phyloP scores from a whole-genome alignment of 2,888 invertebrate genomes.

The Thumatha senex region DNA sequence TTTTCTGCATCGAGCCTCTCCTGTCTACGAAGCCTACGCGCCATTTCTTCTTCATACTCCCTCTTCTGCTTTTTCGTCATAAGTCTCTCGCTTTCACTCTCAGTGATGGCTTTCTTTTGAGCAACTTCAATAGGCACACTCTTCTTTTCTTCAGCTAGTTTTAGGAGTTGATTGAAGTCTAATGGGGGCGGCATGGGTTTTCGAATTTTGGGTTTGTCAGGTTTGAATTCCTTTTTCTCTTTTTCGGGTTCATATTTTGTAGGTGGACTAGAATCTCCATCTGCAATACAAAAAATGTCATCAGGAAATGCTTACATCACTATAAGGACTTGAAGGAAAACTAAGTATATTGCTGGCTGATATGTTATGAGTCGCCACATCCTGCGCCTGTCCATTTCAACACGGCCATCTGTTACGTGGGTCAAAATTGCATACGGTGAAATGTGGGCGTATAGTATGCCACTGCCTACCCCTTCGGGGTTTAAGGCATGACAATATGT shows the following conservation, averaged over 20 bases:
- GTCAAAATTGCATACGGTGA: too few relatives aligned
- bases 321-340: too few relatives aligned
- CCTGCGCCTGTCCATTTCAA: too few relatives aligned
- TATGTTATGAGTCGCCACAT: too few relatives aligned
- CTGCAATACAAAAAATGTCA: constrained; percentile 23
- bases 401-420: too few relatives aligned
- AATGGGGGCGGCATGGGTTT: constrained; percentile 88
- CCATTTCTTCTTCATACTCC: constrained; percentile 89
- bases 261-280: constrained; percentile 59
- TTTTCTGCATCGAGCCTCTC: constrained; percentile 69
- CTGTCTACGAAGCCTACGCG: constrained; percentile 80
- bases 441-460: too few relatives aligned
- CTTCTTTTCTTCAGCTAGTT: constrained; percentile 93
- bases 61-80: constrained; percentile 92
- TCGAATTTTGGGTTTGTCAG: constrained; percentile 83
- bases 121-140: constrained; percentile 87
- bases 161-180: constrained; percentile 90
- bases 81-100: constrained; percentile 86
- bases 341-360: too few relatives aligned
- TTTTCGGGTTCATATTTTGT: constrained; percentile 67
- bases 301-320: too few relatives aligned
- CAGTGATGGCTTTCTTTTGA: constrained; percentile 61
- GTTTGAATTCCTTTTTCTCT: constrained; percentile 64
- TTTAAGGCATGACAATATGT: too few relatives aligned
- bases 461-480: too few relatives aligned